Evolutionary conservation across 2,888 invertebrate species (phyloP), one percentile per base, ranked within the genome.

Genomic region (Oegoconia quadripuncta): DNA sequence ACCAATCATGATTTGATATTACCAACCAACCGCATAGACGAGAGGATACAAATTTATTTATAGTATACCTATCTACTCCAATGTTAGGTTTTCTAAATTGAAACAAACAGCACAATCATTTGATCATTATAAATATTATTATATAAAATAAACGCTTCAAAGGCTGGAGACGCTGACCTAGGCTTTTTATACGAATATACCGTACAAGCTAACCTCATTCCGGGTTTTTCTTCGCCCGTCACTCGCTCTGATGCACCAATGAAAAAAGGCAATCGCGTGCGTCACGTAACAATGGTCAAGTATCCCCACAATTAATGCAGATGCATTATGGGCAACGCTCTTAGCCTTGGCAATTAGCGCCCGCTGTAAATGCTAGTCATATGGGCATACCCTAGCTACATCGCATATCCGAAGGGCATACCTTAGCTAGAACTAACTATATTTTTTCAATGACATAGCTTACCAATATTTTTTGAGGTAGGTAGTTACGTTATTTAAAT

Each of bases 141-240:
- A n/a, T n/a, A n/a, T n/a, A 20, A 20, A 20, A 20, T 20, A 20
- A 7, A 20, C 20, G 3, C 20, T 20, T 20, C n/a, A 7, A 9
- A n/a, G 5, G 9, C 23, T 3, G 9, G 5, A 7, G 56, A 32
- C 61, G 56, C 57, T 54, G 67, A 69, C 65, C 69, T 41, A 54
- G 45, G 50, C 41, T 62, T 68, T 70, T 66, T 66, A 57, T 45
- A 27, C 41, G 14, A 12, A 17, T 39, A 43, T 64, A 74, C 74
- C 72, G 73, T 78, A 76, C 57, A 50, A 44, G 42, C 44, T 65
- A 73, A 65, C 75, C 69, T 66, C 66, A 64, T 78, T 80, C 61
- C 60, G 53, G 52, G 65, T 79, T 80, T 80, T 80, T 77, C 71
- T 64, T 37, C 41, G 32, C 37, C 62, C 61, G 64, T 66, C 71